These are phyloP conservation scores for Ischnura elegans DNA, from an alignment of 2,888 invertebrate genomes.

Conservation along the genomic window DNA sequence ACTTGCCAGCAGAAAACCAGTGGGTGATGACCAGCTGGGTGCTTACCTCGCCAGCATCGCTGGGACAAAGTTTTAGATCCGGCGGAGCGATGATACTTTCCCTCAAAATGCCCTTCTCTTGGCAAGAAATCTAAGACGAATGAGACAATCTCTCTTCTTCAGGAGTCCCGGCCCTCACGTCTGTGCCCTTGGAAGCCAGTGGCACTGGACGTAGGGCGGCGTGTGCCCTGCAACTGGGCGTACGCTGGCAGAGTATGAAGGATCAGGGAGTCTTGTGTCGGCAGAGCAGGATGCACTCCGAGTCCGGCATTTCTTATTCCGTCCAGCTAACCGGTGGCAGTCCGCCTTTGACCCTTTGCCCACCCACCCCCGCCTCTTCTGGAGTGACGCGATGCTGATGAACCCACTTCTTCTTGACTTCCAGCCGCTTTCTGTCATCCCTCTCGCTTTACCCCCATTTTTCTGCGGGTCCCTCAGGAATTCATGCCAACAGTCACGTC, in stretches of 20 bases:
- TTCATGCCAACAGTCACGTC: not conserved
- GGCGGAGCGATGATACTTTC: too few relatives aligned
- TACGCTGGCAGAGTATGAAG: not conserved
- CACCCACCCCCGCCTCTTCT: not conserved
- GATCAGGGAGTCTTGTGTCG: not conserved
- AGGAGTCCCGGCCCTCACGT: not conserved
- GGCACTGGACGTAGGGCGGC: not conserved
- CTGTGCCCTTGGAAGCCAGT: conserved; percentile 51
- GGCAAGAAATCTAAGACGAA: conserved; percentile 50
- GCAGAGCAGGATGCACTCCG: not conserved
- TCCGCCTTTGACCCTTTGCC: not conserved
- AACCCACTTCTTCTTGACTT: not conserved
- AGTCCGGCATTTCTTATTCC: not conserved
- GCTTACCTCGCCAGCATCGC: too few relatives aligned
- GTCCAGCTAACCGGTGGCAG: not conserved
- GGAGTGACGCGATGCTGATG: too few relatives aligned
- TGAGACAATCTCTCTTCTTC: conserved; percentile 37
- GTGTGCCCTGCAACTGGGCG: conserved; percentile 2
- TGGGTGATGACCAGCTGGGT: too few relatives aligned
- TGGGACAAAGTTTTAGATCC: too few relatives aligned
- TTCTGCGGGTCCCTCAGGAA: not conserved
- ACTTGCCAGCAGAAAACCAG: too few relatives aligned
- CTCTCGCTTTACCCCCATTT: not conserved
- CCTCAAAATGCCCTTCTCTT: conserved; percentile 44
- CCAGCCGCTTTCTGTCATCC: not conserved